These are phyloP conservation scores for Andrena bucephala DNA, from an alignment of 2,888 invertebrate species.

Conservation along the genomic window DNA sequence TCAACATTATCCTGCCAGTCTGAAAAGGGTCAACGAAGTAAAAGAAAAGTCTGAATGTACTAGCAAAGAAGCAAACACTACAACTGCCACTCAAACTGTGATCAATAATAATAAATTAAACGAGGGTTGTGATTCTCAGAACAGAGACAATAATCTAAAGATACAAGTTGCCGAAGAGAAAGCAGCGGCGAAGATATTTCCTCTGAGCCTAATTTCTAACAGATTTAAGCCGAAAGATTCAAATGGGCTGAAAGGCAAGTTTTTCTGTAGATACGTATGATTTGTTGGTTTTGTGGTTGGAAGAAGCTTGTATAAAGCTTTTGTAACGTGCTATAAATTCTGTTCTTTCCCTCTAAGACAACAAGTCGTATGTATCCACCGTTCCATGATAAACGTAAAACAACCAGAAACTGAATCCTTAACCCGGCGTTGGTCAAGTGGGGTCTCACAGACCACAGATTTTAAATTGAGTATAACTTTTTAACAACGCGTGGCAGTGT, in stretches of 20 bases:
- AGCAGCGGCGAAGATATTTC: conserved; percentile 81
- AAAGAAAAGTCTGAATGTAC: conserved; percentile 53
- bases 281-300: no score
- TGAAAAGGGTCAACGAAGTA: conserved; percentile 84
- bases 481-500: no score
- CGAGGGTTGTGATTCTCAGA: not conserved
- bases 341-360: no score
- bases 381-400: no score
- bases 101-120: conserved; percentile 26
- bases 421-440: no score
- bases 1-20: conserved; percentile 87
- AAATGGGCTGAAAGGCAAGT: conserved; percentile 76
- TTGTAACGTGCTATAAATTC: no score
- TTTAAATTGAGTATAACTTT: no score
- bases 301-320: no score
- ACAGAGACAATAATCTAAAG: conserved; percentile 39
- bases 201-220: conserved; percentile 79
- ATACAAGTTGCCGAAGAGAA: conserved; percentile 76
- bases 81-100: conserved; percentile 33
- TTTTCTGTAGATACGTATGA: no score
- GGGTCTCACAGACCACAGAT: no score
- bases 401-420: no score
- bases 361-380: no score
- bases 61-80: conserved; percentile 31
- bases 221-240: conserved; percentile 78